phyloP scores from a whole-genome alignment of 2,797 vertebrate species.

The Limnodromus scolopaceus region DNA sequence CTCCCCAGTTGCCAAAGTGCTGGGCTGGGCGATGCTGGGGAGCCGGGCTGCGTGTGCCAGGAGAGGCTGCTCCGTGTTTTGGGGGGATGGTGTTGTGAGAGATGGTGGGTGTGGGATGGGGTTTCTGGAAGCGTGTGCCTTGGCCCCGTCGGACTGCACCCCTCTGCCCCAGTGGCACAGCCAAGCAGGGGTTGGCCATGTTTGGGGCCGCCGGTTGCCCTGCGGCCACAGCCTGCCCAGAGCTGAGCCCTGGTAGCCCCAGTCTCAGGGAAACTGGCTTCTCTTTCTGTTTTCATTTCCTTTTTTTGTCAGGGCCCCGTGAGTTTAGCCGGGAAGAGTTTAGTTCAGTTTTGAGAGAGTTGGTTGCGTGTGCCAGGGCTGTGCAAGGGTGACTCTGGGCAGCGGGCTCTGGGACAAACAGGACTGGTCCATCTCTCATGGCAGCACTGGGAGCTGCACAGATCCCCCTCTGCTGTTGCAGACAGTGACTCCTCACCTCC shows the following conservation, averaged over 20 bases:
- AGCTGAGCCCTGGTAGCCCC: accelerated
- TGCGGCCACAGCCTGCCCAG: accelerated
- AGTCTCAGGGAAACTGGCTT: accelerated
- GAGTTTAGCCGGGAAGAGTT: neutral
- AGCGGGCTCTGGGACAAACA: neutral
- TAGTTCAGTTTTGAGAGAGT: neutral
- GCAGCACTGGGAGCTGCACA: neutral
- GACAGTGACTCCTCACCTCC: accelerated
- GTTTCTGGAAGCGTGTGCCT: neutral
- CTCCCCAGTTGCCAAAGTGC: neutral
- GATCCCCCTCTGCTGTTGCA: neutral
- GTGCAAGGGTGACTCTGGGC: neutral
- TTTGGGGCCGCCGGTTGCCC: neutral
- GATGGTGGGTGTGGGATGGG: neutral
- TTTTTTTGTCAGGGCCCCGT: neutral
- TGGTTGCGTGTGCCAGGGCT: neutral
- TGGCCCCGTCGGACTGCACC: accelerated
- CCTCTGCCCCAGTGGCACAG: accelerated
- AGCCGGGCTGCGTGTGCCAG: accelerated
- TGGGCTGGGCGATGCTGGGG: accelerated
- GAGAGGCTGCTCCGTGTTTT: neutral
- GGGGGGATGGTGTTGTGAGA: accelerated
- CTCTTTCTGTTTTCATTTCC: neutral
- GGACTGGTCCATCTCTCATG: neutral
- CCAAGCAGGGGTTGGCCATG: accelerated